Evolutionary conservation across 2,113 vertebrate species (phyloP).

Genomic region (Scartelaos histophorus): DNA sequence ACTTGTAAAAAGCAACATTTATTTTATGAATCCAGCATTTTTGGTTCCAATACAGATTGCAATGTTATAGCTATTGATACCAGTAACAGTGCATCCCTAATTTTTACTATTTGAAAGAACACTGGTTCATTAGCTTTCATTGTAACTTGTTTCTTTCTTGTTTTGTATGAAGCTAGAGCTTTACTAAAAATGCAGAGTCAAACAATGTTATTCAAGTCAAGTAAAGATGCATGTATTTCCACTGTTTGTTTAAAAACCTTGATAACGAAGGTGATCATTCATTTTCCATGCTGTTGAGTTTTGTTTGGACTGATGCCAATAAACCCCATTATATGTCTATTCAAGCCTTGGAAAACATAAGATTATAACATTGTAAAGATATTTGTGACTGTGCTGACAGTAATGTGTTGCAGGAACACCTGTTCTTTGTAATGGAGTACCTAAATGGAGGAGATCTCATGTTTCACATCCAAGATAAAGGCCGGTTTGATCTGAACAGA

Average conservation of each 20-base stretch:
- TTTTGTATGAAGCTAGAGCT: too few species aligned
- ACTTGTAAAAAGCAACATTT: background rate
- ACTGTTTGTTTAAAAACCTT: background rate
- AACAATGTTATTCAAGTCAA: too few species aligned
- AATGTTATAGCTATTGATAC: too few species aligned
- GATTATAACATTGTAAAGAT: background rate
- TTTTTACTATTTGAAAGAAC: background rate
- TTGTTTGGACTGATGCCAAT: background rate
- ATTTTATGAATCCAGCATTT: too few species aligned
- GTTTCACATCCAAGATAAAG: conserved; percentile 99
- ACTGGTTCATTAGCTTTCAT: too few species aligned
- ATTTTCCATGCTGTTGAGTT: background rate
- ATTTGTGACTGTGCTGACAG: conserved; percentile 22
- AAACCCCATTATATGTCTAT: background rate
- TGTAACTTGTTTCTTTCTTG: too few species aligned
- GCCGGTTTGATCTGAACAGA: conserved; percentile 91
- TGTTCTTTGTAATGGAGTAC: conserved; percentile 99
- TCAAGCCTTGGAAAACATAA: too few species aligned
- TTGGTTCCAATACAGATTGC: too few species aligned
- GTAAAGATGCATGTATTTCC: too few species aligned
- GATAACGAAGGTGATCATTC: background rate
- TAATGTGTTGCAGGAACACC: conserved; percentile 83
- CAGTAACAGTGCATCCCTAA: too few species aligned
- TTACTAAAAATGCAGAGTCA: background rate
- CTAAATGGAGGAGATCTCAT: conserved; percentile 96